Conservation (phyloP, 2,797 vertebrate genomes). For the Chrysolophus pictus region DNA sequence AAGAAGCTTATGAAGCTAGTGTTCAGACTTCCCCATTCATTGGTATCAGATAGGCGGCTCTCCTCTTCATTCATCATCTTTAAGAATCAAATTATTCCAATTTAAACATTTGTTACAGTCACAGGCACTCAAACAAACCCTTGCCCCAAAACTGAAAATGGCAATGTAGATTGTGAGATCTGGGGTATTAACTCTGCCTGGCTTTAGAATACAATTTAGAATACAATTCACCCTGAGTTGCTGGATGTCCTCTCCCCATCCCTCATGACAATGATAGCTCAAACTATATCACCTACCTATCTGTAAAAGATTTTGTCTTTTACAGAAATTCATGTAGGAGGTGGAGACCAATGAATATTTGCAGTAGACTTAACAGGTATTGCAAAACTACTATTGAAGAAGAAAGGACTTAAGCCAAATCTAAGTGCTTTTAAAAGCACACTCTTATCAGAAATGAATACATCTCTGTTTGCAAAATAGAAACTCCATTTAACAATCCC, state of each 20-base stretch:
- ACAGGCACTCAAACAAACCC: background rate
- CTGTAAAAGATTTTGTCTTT: background rate
- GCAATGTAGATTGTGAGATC: rapidly evolving
- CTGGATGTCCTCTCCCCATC: background rate
- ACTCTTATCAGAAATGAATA: background rate
- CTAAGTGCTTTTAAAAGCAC: background rate
- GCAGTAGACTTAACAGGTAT: background rate
- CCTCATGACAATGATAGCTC: background rate
- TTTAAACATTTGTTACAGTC: background rate
- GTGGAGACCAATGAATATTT: background rate
- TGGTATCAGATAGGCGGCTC: background rate
- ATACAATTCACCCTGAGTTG: background rate
- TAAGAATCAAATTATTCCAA: background rate
- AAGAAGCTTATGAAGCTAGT: background rate
- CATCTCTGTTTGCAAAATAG: background rate
- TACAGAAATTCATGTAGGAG: background rate
- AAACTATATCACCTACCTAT: background rate
- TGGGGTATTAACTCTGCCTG: background rate
- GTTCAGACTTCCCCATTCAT: background rate
- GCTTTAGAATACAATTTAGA: background rate
- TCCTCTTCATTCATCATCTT: background rate
- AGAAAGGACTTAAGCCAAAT: background rate
- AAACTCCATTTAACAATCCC: background rate
- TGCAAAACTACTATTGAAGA: background rate
- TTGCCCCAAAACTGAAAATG: background rate